Evolutionary conservation across 2,888 invertebrate species (phyloP).

Genomic region (Taenaris catops): DNA sequence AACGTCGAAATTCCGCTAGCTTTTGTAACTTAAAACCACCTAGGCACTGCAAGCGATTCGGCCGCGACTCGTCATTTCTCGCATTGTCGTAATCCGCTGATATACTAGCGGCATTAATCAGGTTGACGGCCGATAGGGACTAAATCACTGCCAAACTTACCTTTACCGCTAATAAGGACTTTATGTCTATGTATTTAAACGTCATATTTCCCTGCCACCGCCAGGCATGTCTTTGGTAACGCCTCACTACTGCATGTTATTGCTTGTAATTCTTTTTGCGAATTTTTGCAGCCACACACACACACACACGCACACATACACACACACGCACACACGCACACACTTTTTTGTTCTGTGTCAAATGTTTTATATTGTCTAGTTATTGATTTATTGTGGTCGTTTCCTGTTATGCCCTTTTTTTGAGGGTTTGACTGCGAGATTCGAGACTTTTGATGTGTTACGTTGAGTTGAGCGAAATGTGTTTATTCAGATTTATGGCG

Average conservation of each 20-base stretch:
- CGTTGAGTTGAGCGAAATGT: slow-evolving; percentile 18
- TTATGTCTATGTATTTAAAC: slow-evolving; percentile 37
- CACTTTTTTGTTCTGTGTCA: slow-evolving; percentile 45
- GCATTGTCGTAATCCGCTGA: slow-evolving; percentile 80
- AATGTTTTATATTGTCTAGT: slow-evolving; percentile 66
- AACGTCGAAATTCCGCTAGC: background rate
- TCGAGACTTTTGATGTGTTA: slow-evolving; percentile 37
- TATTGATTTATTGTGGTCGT: slow-evolving; percentile 61
- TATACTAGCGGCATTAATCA: slow-evolving; percentile 79
- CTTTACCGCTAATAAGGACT: slow-evolving; percentile 40
- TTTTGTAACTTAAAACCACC: slow-evolving; percentile 29
- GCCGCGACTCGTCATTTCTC: slow-evolving; percentile 79
- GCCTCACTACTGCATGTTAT: slow-evolving; percentile 74
- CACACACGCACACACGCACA: too few relatives aligned
- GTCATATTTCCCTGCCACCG: slow-evolving; percentile 29
- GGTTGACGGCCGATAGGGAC: slow-evolving; percentile 79
- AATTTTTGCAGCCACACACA: slow-evolving; percentile 50
- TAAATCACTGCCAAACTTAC: slow-evolving; percentile 64
- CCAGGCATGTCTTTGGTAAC: slow-evolving; percentile 34
- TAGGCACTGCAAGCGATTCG: slow-evolving; percentile 61
- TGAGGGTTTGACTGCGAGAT: slow-evolving; percentile 58
- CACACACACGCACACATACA: too few relatives aligned
- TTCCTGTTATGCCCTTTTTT: slow-evolving; percentile 60
- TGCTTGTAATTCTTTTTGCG: slow-evolving; percentile 76
- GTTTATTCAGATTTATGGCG: slow-evolving; percentile 18